Evolutionary conservation across 2,797 vertebrate species (phyloP).

Genomic region (Phrynocephalus forsythii): DNA sequence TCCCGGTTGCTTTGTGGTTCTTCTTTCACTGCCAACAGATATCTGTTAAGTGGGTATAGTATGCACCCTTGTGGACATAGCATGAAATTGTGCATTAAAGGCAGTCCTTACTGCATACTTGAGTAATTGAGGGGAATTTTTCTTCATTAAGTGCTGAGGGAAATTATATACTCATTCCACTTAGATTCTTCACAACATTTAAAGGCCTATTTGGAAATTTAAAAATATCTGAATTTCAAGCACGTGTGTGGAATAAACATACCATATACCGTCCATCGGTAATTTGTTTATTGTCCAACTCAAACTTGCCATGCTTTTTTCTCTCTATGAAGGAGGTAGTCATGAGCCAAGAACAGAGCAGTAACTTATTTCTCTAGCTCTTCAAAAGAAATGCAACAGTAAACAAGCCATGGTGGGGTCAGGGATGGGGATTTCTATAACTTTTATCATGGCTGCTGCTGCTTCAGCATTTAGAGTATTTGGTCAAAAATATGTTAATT

Average conservation of each 20-base stretch:
- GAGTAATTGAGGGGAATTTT: not conserved
- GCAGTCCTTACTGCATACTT: not conserved
- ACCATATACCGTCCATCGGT: not conserved
- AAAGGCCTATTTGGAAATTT: not conserved
- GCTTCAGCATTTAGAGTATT: too few relatives aligned
- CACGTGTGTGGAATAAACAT: not conserved
- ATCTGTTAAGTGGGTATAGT: conserved; percentile 67
- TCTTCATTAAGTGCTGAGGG: not conserved
- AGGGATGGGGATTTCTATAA: too few relatives aligned
- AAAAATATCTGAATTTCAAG: not conserved
- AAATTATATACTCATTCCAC: not conserved
- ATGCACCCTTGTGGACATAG: conserved; percentile 78
- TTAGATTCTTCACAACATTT: not conserved
- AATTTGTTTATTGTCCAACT: not conserved
- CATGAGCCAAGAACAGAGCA: not conserved
- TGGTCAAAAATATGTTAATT: not conserved
- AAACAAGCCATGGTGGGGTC: too few relatives aligned
- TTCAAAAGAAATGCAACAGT: not conserved
- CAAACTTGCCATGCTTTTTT: not conserved
- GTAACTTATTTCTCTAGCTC: not conserved
- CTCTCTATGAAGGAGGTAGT: not conserved
- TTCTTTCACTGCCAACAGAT: conserved; percentile 32
- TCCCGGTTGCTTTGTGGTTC: conserved; percentile 64
- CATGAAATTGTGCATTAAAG: conserved; percentile 66
- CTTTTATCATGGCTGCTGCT: too few relatives aligned